Evolutionary conservation across 2,888 invertebrate genomes (phyloP), one percentile per base, ranked within the genome.

Genomic region (Yponomeuta plumbellus): DNA sequence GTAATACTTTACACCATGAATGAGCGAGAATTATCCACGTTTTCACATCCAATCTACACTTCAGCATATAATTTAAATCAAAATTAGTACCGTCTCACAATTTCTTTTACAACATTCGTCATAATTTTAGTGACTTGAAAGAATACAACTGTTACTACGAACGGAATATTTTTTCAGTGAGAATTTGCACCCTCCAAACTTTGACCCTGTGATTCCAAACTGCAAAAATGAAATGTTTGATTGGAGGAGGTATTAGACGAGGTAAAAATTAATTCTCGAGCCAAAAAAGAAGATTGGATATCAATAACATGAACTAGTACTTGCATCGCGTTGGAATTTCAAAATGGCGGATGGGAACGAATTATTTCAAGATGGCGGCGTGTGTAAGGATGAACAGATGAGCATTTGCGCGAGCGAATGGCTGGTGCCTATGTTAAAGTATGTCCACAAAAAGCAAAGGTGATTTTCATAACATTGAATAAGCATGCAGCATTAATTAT

Each of bases 401-500:
- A 59, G 59, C 59, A 21, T 59, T 22, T 59, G 59, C 59, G 59
- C 59, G 59, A 59, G 59, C 59, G 59, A 22, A 59, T 59, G 59
- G 59, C 59, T 23, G 59, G 59, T 21, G 59, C 21, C 22, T 59
- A 17, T 17, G 44, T 52, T 17, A 52, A 52, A 52, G 44, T 52
- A 52, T 44, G 44, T 52, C 17, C 44, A 52, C 44, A 52, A 4
- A 52, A 52, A 17, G 44, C 44, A 52, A 52, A 52, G 44, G 17
- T 52, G 34, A 52, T 52, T 3, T 8, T 17, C 44, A 44, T 44
- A 34, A 34, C 34, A 34, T 8, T 34, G 34, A 34, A 34, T 10
- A 34, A 10, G 34, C 34, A 34, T 5, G 34, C 34, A 34, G 1
- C 8, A 34, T 8, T n/a, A n/a, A 34, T 34, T 34, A 34, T 1